These are phyloP conservation scores for Condylura cristata DNA, from an alignment of 2,113 vertebrate species.

Conservation along the genomic window DNA sequence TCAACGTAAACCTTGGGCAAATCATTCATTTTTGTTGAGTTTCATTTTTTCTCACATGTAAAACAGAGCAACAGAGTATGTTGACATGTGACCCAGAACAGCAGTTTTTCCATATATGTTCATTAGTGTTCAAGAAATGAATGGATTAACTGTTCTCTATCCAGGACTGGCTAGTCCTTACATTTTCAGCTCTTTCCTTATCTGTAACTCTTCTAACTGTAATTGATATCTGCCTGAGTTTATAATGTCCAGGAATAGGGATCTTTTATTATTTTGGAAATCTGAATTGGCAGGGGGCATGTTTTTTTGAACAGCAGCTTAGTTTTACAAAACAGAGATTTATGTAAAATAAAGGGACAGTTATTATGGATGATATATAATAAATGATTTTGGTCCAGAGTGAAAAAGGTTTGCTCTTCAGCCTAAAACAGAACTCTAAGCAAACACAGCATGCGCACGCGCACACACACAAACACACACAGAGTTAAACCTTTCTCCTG, in stretches of 20 bases:
- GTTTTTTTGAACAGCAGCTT: slow-evolving; percentile 34
- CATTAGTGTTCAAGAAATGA: not conserved
- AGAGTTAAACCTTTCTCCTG: not conserved
- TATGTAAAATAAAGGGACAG: slow-evolving; percentile 46
- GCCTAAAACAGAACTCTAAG: slow-evolving; percentile 36
- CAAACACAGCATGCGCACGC: not conserved
- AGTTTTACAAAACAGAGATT: slow-evolving; percentile 60
- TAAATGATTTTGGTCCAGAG: slow-evolving; percentile 47
- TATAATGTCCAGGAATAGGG: not conserved
- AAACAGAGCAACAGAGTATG: not conserved
- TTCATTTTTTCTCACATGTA: not conserved
- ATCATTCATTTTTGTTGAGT: not conserved
- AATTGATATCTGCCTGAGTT: slow-evolving; percentile 47
- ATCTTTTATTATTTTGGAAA: slow-evolving; percentile 64
- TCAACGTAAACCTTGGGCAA: not conserved
- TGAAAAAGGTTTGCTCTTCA: slow-evolving; percentile 43
- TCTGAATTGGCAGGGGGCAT: slow-evolving; percentile 10
- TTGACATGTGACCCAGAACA: not conserved
- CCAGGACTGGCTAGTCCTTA: not conserved
- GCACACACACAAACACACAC: not conserved
- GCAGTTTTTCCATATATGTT: not conserved
- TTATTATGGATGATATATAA: slow-evolving; percentile 50
- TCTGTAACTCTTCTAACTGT: slow-evolving; percentile 64
- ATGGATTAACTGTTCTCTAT: not conserved
- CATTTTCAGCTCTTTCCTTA: slow-evolving; percentile 59